phyloP scores from a whole-genome alignment of 2,113 vertebrate genomes.

The Mesembrinibis cayennensis region DNA sequence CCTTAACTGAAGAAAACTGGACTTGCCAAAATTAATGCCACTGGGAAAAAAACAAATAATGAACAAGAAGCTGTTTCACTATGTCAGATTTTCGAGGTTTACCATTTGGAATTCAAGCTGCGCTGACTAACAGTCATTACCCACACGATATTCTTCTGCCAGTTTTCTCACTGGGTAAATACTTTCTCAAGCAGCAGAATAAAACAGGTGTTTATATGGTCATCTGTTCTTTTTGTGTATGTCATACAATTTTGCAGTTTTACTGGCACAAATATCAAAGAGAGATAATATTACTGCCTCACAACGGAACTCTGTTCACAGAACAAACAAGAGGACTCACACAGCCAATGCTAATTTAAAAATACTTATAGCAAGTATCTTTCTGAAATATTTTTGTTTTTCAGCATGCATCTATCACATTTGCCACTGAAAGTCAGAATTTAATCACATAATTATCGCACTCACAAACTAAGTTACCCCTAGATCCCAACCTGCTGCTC shows the following conservation, averaged over 20 bases:
- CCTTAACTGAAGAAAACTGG: background rate
- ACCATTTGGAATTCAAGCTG: background rate
- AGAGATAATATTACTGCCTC: background rate
- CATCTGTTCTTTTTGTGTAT: background rate
- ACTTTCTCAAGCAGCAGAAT: background rate
- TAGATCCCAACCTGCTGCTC: background rate
- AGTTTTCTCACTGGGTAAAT: background rate
- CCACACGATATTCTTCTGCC: background rate
- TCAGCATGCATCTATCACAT: background rate
- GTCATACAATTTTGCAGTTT: background rate
- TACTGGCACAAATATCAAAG: background rate
- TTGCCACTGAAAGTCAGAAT: background rate
- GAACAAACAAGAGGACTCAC: background rate
- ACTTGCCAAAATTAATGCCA: background rate
- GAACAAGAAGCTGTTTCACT: background rate
- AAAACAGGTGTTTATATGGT: background rate
- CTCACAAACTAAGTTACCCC: background rate
- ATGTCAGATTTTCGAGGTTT: background rate
- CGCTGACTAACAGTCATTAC: background rate
- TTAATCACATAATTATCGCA: background rate
- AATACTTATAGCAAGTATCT: background rate
- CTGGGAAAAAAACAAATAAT: background rate
- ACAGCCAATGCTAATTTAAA: background rate
- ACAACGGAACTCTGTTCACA: background rate
- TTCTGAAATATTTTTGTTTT: background rate